Evolutionary conservation across 2,797 vertebrate species (phyloP).

Genomic region (Myotis planiceps): DNA sequence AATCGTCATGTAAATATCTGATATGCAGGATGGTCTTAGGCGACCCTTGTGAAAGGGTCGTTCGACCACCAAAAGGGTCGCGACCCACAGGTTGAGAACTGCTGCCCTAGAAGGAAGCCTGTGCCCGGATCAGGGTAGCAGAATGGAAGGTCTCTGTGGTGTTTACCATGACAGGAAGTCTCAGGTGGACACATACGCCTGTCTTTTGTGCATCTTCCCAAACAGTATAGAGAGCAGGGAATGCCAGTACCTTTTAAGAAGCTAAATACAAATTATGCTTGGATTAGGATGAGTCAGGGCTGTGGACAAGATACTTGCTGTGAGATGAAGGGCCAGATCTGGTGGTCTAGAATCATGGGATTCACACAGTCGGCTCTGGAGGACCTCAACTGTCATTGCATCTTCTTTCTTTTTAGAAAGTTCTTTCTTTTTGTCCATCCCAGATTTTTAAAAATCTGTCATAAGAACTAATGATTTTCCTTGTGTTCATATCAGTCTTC

Average conservation of each 20-base stretch:
- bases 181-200: too few species aligned
- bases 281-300: neutral
- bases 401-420: neutral
- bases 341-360: neutral
- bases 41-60: too few species aligned
- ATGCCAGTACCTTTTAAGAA: neutral
- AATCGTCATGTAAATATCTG: too few species aligned
- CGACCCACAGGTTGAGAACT: too few species aligned
- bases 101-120: neutral
- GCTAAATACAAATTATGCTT: neutral
- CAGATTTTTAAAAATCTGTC: neutral
- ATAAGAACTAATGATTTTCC: neutral
- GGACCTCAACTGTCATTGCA: neutral
- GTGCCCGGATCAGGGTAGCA: too few species aligned
- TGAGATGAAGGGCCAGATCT: neutral
- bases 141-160: neutral
- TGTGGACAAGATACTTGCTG: neutral
- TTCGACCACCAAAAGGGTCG: too few species aligned
- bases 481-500: neutral
- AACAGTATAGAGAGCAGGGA: too few species aligned
- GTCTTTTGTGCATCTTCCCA: neutral
- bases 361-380: neutral
- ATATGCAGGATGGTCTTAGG: too few species aligned
- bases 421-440: neutral
- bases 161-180: neutral